Conservation (phyloP, 53 echinoderm and acorn worm species). For the Stichopus horrens region DNA sequence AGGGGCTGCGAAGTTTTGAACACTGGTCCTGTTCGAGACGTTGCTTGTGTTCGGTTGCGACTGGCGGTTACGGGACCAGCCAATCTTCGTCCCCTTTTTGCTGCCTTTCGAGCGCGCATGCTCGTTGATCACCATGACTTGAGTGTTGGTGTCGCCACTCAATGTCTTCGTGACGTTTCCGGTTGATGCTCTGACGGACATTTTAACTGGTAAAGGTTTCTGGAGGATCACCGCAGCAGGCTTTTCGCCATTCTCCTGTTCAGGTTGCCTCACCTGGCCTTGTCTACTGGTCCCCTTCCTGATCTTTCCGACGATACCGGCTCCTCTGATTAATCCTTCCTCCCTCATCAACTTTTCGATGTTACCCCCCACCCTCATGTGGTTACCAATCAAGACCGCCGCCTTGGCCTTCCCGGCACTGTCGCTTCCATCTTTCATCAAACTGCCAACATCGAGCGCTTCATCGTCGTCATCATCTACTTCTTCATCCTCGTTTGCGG, state of each 20-base stretch:
- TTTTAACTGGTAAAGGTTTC: background rate
- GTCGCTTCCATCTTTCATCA: background rate
- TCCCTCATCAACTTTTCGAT: slow-evolving; percentile 19
- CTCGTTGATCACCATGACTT: slow-evolving; percentile 26
- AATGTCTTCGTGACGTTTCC: background rate
- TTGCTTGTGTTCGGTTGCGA: background rate
- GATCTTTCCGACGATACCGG: background rate
- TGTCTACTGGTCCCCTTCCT: background rate
- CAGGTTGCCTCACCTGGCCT: background rate
- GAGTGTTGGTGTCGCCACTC: background rate
- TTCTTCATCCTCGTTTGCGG: background rate
- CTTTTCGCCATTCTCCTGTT: background rate
- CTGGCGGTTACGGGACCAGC: background rate
- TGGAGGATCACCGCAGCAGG: background rate
- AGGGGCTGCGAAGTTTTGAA: background rate
- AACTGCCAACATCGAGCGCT: background rate
- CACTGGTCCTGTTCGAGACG: background rate
- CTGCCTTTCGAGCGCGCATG: background rate
- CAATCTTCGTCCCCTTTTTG: background rate
- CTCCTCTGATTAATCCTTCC: slow-evolving; percentile 36
- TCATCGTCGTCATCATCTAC: background rate
- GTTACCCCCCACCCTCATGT: slow-evolving; percentile 1
- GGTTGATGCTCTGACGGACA: background rate
- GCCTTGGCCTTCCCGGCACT: background rate
- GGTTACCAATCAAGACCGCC: slow-evolving; percentile 9